Evolutionary conservation across 2,888 invertebrate genomes (phyloP), one percentile per base, ranked within the genome.

Genomic region (Rhopalosiphum nymphaeae): DNA sequence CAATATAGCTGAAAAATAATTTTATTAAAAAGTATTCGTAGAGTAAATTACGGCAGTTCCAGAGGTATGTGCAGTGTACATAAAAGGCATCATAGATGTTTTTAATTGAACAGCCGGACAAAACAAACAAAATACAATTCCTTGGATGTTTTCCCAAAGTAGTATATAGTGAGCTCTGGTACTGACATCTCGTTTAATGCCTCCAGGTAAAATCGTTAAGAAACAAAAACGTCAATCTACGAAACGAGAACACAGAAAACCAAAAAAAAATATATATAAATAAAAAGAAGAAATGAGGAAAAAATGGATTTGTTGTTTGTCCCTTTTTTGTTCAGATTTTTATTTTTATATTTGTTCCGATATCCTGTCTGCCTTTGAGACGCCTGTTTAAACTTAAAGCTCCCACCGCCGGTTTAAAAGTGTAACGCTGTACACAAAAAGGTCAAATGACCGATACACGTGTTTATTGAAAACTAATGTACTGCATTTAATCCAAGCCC

Each of bases 101-200:
- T 93, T 93, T 93, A 93, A 93, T 93, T 93, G 92, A 93, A 93
- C 88, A 56, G 53, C 53, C n/a, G 92, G 36, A 56, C 88, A 78
- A 89, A 93, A 93, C 92, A 78, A 93, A 93, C 92, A 42, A 93
- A 91, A 78, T 56, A 93, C 78, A 89, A 89, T 93, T 93, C 56
- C 92, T 78, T 21, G 88, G 89, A 93, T 78, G 92, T 89, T 93
- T 93, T 89, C 61, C 61, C 26, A 36, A 49, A 78, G 91, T 85
- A 56, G 85, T 84, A 53, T 26, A 56, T 78, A 53, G 78, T 11
- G 13, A 29, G 25, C 53, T 94, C 90, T 94, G 94, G 86, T 29
- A 53, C 86, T 94, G 94, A 94, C 94, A 90, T 91, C 94, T 94
- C 94, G 87, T 94, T 94, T 87, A 91, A 86, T 91, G 90, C 90